phyloP scores from a whole-genome alignment of 2,888 invertebrate genomes.

The Eremobia ochroleuca region DNA sequence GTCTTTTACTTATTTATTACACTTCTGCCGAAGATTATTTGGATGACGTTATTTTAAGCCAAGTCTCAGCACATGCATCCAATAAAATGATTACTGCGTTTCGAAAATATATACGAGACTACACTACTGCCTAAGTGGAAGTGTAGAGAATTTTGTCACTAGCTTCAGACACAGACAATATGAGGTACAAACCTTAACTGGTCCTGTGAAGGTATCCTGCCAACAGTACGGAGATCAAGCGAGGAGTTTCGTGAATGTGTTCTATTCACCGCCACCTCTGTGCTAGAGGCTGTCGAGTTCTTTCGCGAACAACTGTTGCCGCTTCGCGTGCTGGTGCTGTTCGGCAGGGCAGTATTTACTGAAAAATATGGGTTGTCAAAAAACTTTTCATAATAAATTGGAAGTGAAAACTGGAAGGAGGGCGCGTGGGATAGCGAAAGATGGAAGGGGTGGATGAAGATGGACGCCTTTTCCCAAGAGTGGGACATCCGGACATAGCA shows the following conservation, averaged over 20 bases:
- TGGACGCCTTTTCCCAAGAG: neutral
- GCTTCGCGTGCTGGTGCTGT: constrained; percentile 76
- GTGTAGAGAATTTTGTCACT: neutral
- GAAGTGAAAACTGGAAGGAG: neutral
- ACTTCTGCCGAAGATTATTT: neutral
- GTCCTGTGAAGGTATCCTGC: constrained; percentile 89
- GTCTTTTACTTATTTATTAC: neutral
- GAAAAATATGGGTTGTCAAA: constrained; percentile 55
- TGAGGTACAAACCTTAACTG: constrained; percentile 81
- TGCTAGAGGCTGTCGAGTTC: constrained; percentile 85
- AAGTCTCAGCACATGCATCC: neutral
- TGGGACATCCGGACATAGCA: neutral
- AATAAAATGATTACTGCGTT: neutral
- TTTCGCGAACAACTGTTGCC: constrained; percentile 84
- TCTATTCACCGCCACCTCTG: constrained; percentile 82
- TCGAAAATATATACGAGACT: neutral
- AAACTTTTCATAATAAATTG: neutral
- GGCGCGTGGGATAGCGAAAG: neutral
- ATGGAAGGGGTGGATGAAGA: neutral
- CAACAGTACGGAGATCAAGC: constrained; percentile 93
- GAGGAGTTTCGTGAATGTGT: constrained; percentile 96
- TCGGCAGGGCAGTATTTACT: constrained; percentile 81
- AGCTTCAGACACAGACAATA: neutral
- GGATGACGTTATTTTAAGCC: neutral
- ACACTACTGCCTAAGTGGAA: neutral